phyloP scores from a whole-genome alignment of 2,888 invertebrate genomes.

The Pycnomerus fuliginosus region DNA sequence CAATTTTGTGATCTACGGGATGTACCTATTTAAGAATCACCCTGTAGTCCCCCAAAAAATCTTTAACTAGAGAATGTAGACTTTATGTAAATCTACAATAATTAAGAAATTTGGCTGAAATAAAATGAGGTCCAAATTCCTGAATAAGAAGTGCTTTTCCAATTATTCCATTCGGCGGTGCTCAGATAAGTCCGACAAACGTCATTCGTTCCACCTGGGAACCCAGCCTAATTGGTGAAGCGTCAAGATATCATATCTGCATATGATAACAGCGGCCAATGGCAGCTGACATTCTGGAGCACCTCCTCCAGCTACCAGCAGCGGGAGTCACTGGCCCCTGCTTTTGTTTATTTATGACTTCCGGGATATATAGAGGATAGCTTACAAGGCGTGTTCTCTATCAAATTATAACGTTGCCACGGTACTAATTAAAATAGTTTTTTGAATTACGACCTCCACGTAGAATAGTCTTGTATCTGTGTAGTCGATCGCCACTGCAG shows the following conservation, averaged over 20 bases:
- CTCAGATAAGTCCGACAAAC: constrained; percentile 25
- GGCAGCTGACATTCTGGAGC: constrained; percentile 21
- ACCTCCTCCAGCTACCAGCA: constrained; percentile 26
- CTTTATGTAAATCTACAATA: too few relatives aligned
- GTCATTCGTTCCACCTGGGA: constrained; percentile 27
- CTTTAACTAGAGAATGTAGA: too few relatives aligned
- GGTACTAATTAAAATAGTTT: constrained; percentile 25
- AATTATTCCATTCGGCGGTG: too few relatives aligned
- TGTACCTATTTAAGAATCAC: too few relatives aligned
- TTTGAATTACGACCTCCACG: constrained; percentile 26
- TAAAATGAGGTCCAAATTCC: too few relatives aligned
- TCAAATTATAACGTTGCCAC: constrained; percentile 26
- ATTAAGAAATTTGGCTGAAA: too few relatives aligned
- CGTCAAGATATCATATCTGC: constrained; percentile 30
- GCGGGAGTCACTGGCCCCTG: constrained; percentile 19
- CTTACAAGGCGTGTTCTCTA: constrained; percentile 24
- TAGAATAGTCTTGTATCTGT: constrained; percentile 14
- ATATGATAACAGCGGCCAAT: constrained; percentile 32
- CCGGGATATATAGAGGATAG: constrained; percentile 21
- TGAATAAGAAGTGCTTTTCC: too few relatives aligned
- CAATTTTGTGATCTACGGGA: too few relatives aligned
- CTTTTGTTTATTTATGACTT: constrained; percentile 28
- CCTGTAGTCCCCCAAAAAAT: too few relatives aligned
- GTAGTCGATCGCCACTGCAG: constrained; percentile 14
- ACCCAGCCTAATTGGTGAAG: constrained; percentile 29